A percentile compares a stretch with the other conserved stretches of the same genome.
Evolutionary conservation across 2,797 vertebrate genomes (phyloP).

Genomic region (Heteromormyrus szaboi): DNA sequence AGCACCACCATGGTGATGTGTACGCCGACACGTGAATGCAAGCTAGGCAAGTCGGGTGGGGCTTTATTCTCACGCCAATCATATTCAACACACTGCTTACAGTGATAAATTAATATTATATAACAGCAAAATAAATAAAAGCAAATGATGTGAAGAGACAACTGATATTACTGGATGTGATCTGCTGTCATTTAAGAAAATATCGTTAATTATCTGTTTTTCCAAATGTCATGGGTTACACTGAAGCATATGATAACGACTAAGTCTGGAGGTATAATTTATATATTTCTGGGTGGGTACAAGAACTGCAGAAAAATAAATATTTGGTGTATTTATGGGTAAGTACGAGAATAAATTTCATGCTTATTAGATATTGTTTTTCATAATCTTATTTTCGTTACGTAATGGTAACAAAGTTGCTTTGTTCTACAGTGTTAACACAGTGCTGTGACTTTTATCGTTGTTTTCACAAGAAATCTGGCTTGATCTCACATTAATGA

Average conservation of each 20-base stretch:
- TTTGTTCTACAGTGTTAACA: neutral
- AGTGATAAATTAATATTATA: neutral
- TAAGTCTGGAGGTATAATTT: neutral
- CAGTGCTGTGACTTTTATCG: neutral
- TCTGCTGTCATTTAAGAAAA: neutral
- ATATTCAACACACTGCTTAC: neutral
- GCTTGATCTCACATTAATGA: neutral
- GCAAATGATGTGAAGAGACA: neutral
- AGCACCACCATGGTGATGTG: neutral
- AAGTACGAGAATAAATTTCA: neutral
- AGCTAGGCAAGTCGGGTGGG: neutral
- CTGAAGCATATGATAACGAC: neutral
- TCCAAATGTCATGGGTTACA: neutral
- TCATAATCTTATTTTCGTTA: neutral
- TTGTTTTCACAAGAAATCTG: neutral
- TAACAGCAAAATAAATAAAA: neutral
- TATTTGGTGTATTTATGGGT: neutral
- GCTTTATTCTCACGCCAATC: neutral
- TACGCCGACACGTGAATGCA: neutral
- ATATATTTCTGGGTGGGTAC: neutral
- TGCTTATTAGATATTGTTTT: neutral
- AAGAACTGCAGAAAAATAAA: neutral
- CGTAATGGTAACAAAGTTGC: neutral
- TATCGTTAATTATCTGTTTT: neutral
- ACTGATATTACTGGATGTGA: neutral